These are phyloP conservation scores for Palaemon carinicauda DNA, from an alignment of 1,140 invertebrate genomes.

Conservation along the genomic window DNA sequence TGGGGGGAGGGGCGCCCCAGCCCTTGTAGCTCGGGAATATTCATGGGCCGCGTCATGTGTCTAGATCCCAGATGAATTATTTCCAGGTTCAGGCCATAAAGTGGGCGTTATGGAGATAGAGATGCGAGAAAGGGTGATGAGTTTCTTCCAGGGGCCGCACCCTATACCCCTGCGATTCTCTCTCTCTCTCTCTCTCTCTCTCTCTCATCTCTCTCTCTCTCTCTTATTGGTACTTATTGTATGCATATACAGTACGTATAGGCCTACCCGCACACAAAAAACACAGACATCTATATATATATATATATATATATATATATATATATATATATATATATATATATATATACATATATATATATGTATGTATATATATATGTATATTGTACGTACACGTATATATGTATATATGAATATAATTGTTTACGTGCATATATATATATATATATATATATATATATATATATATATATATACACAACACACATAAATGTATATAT, in stretches of 20 bases:
- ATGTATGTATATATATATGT: not conserved
- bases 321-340: too few species aligned
- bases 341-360: not conserved
- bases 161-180: not conserved
- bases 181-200: not conserved
- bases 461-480: slow-evolving; percentile 9
- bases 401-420: slow-evolving; percentile 10
- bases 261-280: too few species aligned
- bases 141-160: not conserved
- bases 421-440: slow-evolving; percentile 21
- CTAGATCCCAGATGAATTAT: not conserved
- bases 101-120: not conserved
- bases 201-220: not conserved
- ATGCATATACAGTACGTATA: too few species aligned
- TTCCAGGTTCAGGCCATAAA: slow-evolving; percentile 3
- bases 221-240: not conserved
- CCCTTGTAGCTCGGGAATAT: not conserved
- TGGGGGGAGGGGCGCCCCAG: not conserved
- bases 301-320: too few species aligned
- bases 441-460: slow-evolving; percentile 6
- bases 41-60: not conserved
- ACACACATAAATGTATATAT: too few species aligned
- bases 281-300: too few species aligned
- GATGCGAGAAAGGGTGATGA: not conserved
- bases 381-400: too few species aligned